Base-by-base conservation (phyloP, 1,140 invertebrate species). In the Heliconius hewitsoni region DNA sequence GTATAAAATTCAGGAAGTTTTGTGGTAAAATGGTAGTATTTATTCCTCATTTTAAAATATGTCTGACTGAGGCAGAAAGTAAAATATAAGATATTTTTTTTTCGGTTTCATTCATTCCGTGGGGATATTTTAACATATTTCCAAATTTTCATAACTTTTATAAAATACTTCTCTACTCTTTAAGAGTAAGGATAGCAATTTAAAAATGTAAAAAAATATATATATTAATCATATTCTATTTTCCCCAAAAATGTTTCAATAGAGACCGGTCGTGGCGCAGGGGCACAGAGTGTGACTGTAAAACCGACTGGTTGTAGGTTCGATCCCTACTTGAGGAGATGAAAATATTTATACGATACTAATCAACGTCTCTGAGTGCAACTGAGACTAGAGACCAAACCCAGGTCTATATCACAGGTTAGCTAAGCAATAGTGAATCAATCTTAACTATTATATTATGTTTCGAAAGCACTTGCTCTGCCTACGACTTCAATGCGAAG, bases 401-500 rank as follows among this genome's bases (percentile, higher is more conserved):
- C 6, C 18, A 52, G n/a, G 5, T 9, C 60, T 16, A 13, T 66
- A 11, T 66, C 60, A 30, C 23, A 66, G 60, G 27, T 66, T 30
- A 66, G 27, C 23, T 6, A 66, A 66, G 60, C 8, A 66, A 66
- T 30, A 66, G 60, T 27, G 60, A 66, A 27, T 16, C 11, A 60
- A 60, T 18, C 9, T 30, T 27, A 66, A 13, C 27, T 66, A 30
- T 66, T 16, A 66, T 30, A 66, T 30, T 30, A 66, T 16, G 42
- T 46, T 46, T 13, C 60, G 60, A 66, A 66, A 66, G 60, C 60
- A 66, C 27, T 66, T 23, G 55, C 55, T 66, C 60, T 66, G 60
- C 60, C 60, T 27, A 30, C 23, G 60, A 23, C 23, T 27, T 3
- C 23, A 27, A 1, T 30, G 60, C 23, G 11, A 66, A 1, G 23